Conservation (phyloP, 2,113 vertebrate species). For the Corythornis cristatus region DNA sequence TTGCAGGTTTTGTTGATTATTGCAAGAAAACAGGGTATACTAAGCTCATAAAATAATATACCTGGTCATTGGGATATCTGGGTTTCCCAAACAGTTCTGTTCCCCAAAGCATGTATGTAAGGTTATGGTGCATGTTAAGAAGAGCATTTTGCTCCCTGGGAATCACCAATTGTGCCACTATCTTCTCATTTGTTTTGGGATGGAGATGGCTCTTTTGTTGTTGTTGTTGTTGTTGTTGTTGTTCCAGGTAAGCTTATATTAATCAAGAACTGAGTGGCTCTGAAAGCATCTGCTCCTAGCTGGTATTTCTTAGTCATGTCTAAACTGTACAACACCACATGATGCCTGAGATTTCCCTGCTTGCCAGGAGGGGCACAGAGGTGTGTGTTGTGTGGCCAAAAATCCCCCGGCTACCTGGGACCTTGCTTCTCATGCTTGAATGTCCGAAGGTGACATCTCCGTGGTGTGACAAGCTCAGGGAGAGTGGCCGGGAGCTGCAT, state of each 20-base stretch:
- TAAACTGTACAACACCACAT: neutral
- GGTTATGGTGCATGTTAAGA: neutral
- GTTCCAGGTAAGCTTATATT: neutral
- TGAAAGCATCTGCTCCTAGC: slow-evolving; percentile 32
- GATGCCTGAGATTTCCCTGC: neutral
- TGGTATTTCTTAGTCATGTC: slow-evolving; percentile 3
- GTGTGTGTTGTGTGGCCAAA: neutral
- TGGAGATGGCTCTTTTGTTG: neutral
- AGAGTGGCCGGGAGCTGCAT: neutral
- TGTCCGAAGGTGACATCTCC: neutral
- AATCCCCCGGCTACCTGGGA: neutral
- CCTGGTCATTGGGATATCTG: neutral
- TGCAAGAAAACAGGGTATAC: neutral
- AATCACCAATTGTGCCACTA: neutral
- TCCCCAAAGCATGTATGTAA: neutral
- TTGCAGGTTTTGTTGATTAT: neutral
- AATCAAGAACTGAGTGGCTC: neutral
- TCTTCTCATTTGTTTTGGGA: neutral
- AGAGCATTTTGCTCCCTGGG: neutral
- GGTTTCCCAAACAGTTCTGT: neutral
- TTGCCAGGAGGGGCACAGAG: neutral
- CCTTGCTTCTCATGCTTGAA: neutral
- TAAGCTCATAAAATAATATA: neutral
- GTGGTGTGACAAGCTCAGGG: neutral
- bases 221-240: neutral